Evolutionary conservation across 1,140 invertebrate species (phyloP).

Genomic region (Bathynomus jamesi): DNA sequence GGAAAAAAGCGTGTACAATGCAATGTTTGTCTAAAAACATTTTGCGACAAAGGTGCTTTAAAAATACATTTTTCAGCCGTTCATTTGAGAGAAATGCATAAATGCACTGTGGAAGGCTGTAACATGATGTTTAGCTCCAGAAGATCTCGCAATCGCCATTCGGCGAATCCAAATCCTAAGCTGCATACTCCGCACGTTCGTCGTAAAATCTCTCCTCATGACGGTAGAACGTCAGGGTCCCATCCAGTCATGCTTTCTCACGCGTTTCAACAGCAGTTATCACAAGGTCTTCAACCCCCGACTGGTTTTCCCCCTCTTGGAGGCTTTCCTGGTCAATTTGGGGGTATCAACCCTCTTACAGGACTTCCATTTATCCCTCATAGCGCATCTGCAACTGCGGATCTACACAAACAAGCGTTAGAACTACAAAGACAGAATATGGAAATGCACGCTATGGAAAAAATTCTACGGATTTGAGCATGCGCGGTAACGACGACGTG

Average conservation of each 20-base stretch:
- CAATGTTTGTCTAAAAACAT: conserved; percentile 96
- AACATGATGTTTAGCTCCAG: conserved; percentile 99
- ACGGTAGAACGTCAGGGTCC: conserved; percentile 75
- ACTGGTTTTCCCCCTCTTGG: conserved; percentile 34
- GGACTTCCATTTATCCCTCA: conserved; percentile 35
- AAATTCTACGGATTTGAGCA: conserved; percentile 53
- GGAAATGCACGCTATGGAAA: conserved; percentile 44
- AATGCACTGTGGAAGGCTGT: conserved; percentile 96
- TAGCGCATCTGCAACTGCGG: conserved; percentile 26
- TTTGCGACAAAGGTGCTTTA: conserved; percentile 98
- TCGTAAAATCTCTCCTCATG: conserved; percentile 84
- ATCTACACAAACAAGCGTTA: conserved; percentile 37
- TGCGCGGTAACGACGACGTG: conserved; percentile 46
- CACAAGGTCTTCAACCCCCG: conserved; percentile 28
- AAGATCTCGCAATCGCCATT: conserved; percentile 89
- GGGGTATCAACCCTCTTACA: conserved; percentile 34
- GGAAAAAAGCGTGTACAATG: conserved; percentile 96
- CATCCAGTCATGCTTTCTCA: conserved; percentile 60
- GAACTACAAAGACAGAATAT: conserved; percentile 32
- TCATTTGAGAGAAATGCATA: conserved; percentile 97
- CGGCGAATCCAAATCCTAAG: conserved; percentile 97
- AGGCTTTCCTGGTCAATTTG: conserved; percentile 34
- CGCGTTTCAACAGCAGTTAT: conserved; percentile 11
- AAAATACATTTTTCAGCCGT: conserved; percentile 99
- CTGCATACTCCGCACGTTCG: conserved; percentile 88